These are phyloP conservation scores for Leucopsar rothschildi DNA, from an alignment of 2,113 vertebrate species.

Conservation along the genomic window DNA sequence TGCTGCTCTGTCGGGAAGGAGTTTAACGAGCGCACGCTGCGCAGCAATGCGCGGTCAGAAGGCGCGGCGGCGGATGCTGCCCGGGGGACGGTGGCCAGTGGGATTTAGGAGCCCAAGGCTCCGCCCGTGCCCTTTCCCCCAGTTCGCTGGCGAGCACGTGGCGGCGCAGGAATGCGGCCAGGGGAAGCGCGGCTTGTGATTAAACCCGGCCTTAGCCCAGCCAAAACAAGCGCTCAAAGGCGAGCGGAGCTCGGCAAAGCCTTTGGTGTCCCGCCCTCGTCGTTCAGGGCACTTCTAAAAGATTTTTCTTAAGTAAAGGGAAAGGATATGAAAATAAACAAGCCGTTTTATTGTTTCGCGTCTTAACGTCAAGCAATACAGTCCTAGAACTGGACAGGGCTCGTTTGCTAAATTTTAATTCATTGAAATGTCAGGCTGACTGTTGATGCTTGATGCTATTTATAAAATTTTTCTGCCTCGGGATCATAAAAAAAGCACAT, in stretches of 20 bases:
- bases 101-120: not conserved
- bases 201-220: no score
- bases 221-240: not conserved
- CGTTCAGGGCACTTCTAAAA: not conserved
- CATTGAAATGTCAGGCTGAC: not conserved
- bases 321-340: not conserved
- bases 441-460: not conserved
- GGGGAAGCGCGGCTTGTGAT: not conserved
- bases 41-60: not conserved
- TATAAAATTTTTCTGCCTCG: not conserved
- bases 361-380: not conserved
- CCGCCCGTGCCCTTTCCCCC: slow-evolving; percentile 39
- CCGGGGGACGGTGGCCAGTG: not conserved
- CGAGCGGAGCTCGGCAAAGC: not conserved
- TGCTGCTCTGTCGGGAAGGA: not conserved
- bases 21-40: not conserved
- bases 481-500: not conserved
- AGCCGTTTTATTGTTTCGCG: not conserved
- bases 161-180: not conserved
- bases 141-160: not conserved
- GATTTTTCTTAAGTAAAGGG: not conserved
- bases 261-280: not conserved
- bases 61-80: not conserved
- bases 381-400: not conserved
- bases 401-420: not conserved